Conservation (phyloP, 1,140 invertebrate species). For the Drosophila arawakana region DNA sequence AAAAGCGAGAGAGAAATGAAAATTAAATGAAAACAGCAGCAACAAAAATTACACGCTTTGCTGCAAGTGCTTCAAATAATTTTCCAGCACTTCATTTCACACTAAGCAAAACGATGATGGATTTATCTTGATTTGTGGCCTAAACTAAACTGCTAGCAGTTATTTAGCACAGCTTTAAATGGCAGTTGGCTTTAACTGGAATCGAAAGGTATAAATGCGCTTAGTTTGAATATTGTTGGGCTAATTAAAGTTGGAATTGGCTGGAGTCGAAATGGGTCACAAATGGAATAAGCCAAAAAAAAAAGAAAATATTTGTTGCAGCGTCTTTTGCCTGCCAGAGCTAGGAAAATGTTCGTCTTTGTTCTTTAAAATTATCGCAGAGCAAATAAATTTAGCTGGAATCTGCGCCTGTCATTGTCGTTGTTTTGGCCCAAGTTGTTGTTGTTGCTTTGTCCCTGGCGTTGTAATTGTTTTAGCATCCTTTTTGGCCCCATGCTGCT, state of each 20-base stretch:
- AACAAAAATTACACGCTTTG: constrained; percentile 45
- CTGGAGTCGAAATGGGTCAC: constrained; percentile 19
- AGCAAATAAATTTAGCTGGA: constrained; percentile 57
- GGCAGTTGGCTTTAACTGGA: neutral
- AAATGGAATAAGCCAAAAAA: neutral
- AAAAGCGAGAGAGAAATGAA: constrained; percentile 18
- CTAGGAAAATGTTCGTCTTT: constrained; percentile 49
- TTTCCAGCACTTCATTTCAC: constrained; percentile 47
- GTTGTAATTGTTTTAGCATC: constrained; percentile 60
- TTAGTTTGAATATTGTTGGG: constrained; percentile 12
- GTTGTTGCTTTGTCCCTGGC: constrained; percentile 27
- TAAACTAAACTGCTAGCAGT: neutral
- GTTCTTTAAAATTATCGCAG: constrained; percentile 60
- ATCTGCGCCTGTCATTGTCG: constrained; percentile 59
- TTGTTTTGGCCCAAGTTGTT: constrained; percentile 28
- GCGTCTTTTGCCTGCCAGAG: constrained; percentile 8
- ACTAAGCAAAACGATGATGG: neutral
- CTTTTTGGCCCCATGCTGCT: constrained; percentile 33
- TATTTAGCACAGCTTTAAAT: neutral
- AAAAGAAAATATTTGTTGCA: neutral
- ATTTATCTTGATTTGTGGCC: neutral
- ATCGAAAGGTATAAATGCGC: neutral
- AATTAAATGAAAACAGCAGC: constrained; percentile 31
- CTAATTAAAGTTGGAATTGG: constrained; percentile 51
- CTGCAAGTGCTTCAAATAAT: constrained; percentile 47